Evolutionary conservation across 2,888 invertebrate species (phyloP).

Genomic region (Galerucella nymphaeae): DNA sequence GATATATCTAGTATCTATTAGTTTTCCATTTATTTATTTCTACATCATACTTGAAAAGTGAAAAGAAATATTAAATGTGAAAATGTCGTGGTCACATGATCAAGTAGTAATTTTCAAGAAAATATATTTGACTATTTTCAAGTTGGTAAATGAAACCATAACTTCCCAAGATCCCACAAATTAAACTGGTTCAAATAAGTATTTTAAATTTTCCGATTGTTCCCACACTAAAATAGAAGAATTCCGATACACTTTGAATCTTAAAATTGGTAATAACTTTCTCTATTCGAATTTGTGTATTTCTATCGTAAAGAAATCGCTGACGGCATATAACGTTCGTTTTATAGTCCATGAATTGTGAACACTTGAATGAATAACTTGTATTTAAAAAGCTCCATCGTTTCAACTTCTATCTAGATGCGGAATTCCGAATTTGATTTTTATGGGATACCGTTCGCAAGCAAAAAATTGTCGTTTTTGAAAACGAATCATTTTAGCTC

Average conservation of each 20-base stretch:
- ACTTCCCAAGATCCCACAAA: too few species aligned
- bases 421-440: conserved; percentile 1
- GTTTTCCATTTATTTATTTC: too few species aligned
- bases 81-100: too few species aligned
- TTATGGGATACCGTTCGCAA: neutral
- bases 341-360: neutral
- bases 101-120: too few species aligned
- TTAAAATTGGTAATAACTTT: neutral
- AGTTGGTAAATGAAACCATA: too few species aligned
- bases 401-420: neutral
- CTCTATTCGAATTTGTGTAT: neutral
- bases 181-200: too few species aligned
- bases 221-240: too few species aligned
- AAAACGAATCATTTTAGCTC: neutral
- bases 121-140: too few species aligned
- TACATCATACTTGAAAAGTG: too few species aligned
- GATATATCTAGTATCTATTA: too few species aligned
- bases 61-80: too few species aligned
- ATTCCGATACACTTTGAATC: neutral
- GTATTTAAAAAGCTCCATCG: neutral
- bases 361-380: neutral
- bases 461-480: neutral
- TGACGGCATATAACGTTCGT: neutral
- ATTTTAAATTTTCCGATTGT: too few species aligned
- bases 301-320: neutral